Evolutionary conservation across 2,888 invertebrate genomes (phyloP).

Genomic region (Drosophila maculinotata): DNA sequence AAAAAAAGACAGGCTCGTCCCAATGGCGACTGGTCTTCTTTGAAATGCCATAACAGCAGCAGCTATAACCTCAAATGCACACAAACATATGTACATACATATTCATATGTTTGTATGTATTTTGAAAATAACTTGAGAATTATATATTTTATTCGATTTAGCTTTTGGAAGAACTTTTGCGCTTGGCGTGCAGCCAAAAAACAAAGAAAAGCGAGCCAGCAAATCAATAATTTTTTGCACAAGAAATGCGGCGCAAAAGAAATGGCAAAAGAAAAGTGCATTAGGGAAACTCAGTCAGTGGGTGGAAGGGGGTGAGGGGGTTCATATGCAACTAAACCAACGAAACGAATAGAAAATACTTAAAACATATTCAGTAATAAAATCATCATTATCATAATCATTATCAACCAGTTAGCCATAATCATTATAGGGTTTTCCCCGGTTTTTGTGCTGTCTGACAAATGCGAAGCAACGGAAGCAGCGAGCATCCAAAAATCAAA

Average conservation of each 20-base stretch:
- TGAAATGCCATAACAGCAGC: conserved; percentile 28
- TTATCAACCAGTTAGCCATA: conserved; percentile 30
- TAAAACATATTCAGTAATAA: too few relatives aligned
- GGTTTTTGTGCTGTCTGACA: conserved; percentile 75
- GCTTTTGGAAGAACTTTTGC: conserved; percentile 48
- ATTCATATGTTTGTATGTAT: background rate
- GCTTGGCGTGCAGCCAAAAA: conserved; percentile 72
- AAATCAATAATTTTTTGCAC: conserved; percentile 65
- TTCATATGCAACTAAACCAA: too few relatives aligned
- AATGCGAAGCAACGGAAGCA: conserved; percentile 40
- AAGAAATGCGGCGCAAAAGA: conserved; percentile 41
- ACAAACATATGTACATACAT: background rate
- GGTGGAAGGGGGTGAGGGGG: too few relatives aligned
- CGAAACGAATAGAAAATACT: too few relatives aligned
- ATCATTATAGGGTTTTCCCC: conserved; percentile 69
- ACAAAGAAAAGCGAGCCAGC: conserved; percentile 40
- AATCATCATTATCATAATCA: conserved; percentile 31
- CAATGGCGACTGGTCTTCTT: conserved; percentile 42
- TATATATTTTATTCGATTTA: conserved; percentile 54
- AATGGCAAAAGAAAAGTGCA: conserved; percentile 28
- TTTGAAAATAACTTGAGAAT: conserved; percentile 53
- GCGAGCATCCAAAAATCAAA: conserved; percentile 57
- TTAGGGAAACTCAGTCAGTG: too few relatives aligned
- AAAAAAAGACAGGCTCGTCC: conserved; percentile 28
- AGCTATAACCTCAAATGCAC: conserved; percentile 1